Evolutionary conservation across 1,140 invertebrate species (phyloP), one percentile per base, ranked within the genome.

Genomic region (Carposina sasakii): DNA sequence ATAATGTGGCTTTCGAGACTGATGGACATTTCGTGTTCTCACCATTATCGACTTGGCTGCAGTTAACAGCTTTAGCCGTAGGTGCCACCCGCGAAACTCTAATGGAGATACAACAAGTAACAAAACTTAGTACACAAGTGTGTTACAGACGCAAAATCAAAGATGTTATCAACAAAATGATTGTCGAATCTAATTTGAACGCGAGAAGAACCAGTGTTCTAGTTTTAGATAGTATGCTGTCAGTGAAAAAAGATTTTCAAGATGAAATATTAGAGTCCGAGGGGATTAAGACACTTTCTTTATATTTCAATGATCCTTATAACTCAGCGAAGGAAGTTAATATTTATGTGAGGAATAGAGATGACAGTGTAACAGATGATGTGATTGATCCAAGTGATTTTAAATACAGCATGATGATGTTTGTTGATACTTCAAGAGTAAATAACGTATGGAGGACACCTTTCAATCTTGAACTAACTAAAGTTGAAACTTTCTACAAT

Each of bases 341-440:
- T 37, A 28, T 67, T 21, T 24, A 57, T 1, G 57, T 76, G 2
- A 42, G 60, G 10, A 45, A 51, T 4, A 50, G 60, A 8, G 68
- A 63, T 20, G 44, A 62, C 2, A 67, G 67, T 9, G 48, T 57
- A 6, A 60, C 79, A 0, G 23, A 42, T 1, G 56, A 69, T 0
- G 43, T 43, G 6, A 17, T 82, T 10, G 57, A 67, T 9, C 51
- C 61, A 53, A 71, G 68, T 47, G 85, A 87, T 53, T 73, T 88
- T 24, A 57, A 59, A 6, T 67, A 87, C 19, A 91, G 90, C 0
- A 66, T 85, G 44, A 56, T 93, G 10, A 60, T 94, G 1, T 71
- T 93, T 28, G 88, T 88, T 6, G 93, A 92, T 55, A 88, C 88
- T 1, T 74, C 92, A 17, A 92, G 91, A 61, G 94, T 94, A 71